Conservation (phyloP, 2,888 invertebrate species). For the Xestoiulus laeticollis region DNA sequence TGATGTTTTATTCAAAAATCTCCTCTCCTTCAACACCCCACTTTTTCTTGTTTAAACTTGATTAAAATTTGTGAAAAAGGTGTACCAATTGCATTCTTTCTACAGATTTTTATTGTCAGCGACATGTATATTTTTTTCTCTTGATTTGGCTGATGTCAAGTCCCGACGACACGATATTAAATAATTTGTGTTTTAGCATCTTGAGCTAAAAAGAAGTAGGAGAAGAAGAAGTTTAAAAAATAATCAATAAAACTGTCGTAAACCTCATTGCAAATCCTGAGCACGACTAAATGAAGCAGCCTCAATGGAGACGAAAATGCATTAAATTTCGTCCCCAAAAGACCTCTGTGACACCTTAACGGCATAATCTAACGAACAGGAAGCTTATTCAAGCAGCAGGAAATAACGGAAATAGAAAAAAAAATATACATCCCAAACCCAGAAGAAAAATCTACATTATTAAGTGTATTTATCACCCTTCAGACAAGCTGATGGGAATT, state of each 20-base stretch:
- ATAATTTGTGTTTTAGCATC: conserved; percentile 2
- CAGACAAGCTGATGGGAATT: too few relatives aligned
- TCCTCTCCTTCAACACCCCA: background rate
- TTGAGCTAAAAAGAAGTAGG: background rate
- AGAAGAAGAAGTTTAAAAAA: conserved; percentile 11
- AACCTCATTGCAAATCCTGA: background rate
- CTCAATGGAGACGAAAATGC: conserved; percentile 18
- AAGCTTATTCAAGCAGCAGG: background rate
- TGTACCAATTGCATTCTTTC: background rate
- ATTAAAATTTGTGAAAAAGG: background rate
- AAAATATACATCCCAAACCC: background rate
- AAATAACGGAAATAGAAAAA: background rate
- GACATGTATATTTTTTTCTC: background rate
- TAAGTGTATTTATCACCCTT: background rate
- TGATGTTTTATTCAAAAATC: background rate
- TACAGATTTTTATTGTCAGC: too few relatives aligned
- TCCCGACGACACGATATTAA: background rate
- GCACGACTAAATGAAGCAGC: conserved; percentile 18
- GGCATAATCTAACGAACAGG: background rate
- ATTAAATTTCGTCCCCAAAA: background rate
- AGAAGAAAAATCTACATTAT: background rate
- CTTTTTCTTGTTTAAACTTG: background rate
- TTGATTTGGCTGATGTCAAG: conserved; percentile 5
- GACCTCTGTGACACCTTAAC: background rate
- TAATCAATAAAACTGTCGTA: background rate